Evolutionary conservation across 2,888 invertebrate species (phyloP).

Genomic region (Dromius quadrimaculatus): DNA sequence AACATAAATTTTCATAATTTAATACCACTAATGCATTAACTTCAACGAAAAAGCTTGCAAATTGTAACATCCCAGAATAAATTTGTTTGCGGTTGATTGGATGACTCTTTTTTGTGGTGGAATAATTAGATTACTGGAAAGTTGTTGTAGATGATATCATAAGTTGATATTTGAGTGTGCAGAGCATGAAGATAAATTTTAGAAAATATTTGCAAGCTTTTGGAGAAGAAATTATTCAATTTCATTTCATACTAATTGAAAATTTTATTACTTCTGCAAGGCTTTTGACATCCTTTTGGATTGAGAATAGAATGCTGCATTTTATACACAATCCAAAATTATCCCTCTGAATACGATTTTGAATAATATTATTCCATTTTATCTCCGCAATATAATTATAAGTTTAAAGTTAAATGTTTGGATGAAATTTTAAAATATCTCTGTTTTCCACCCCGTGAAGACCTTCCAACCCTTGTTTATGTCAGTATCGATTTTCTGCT

Average conservation of each 20-base stretch:
- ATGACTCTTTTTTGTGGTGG: slow-evolving; percentile 6
- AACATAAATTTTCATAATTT: too few relatives aligned
- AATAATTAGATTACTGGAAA: slow-evolving; percentile 24
- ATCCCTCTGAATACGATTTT: not conserved
- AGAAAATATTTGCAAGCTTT: too few relatives aligned
- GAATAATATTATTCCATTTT: not conserved
- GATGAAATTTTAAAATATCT: not conserved
- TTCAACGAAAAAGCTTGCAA: not conserved
- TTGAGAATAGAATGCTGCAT: not conserved
- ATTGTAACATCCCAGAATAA: not conserved
- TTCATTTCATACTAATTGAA: slow-evolving; percentile 11
- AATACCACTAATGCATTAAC: too few relatives aligned
- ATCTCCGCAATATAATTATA: not conserved
- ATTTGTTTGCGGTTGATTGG: slow-evolving; percentile 14
- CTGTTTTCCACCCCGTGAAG: not conserved
- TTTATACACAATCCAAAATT: slow-evolving; percentile 1
- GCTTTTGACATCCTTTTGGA: slow-evolving; percentile 17
- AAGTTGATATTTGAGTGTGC: too few relatives aligned
- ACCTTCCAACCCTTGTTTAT: slow-evolving; percentile 34
- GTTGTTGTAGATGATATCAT: not conserved
- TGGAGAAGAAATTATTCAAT: slow-evolving; percentile 28
- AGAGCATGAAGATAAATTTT: too few relatives aligned
- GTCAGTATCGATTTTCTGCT: slow-evolving; percentile 34
- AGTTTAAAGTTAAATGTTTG: not conserved
- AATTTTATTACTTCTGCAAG: slow-evolving; percentile 10